phyloP scores from a whole-genome alignment of 2,113 vertebrate species.

The Channa maculata region DNA sequence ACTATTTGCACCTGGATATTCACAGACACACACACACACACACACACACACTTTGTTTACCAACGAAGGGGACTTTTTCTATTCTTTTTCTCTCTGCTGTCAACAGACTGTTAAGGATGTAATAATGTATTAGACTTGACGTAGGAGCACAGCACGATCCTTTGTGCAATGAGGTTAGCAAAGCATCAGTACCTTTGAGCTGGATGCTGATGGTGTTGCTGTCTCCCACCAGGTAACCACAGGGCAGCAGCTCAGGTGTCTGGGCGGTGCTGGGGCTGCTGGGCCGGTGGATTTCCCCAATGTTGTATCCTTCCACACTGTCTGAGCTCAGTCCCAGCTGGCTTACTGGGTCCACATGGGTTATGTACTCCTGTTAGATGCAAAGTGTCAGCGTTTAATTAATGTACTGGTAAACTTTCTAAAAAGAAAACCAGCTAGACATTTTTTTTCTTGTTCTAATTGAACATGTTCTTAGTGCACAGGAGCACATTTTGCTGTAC shows the following conservation, averaged over 20 bases:
- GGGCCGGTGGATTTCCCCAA: slow-evolving; percentile 91
- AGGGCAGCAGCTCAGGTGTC: slow-evolving; percentile 94
- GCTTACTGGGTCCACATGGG: slow-evolving; percentile 92
- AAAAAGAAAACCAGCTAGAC: background rate
- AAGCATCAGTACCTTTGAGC: slow-evolving; percentile 87
- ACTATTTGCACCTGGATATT: slow-evolving; percentile 85
- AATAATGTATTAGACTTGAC: background rate
- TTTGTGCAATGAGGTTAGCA: background rate
- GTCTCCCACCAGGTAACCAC: slow-evolving; percentile 97
- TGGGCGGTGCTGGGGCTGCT: slow-evolving; percentile 76
- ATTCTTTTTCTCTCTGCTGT: too few species aligned
- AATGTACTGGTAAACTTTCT: background rate
- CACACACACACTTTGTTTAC: too few species aligned
- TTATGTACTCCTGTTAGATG: slow-evolving; percentile 91
- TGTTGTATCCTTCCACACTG: slow-evolving; percentile 94
- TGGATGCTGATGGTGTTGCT: slow-evolving; percentile 93
- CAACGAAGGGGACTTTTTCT: too few species aligned
- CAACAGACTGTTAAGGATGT: too few species aligned
- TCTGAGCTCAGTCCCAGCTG: slow-evolving; percentile 95
- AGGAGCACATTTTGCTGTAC: too few species aligned
- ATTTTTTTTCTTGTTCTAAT: background rate
- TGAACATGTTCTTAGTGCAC: too few species aligned
- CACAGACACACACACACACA: slow-evolving; percentile 24
- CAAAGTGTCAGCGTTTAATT: background rate
- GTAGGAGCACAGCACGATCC: background rate